Evolutionary conservation across 2,888 invertebrate genomes (phyloP).

Genomic region (Ypsolopha scabrella): DNA sequence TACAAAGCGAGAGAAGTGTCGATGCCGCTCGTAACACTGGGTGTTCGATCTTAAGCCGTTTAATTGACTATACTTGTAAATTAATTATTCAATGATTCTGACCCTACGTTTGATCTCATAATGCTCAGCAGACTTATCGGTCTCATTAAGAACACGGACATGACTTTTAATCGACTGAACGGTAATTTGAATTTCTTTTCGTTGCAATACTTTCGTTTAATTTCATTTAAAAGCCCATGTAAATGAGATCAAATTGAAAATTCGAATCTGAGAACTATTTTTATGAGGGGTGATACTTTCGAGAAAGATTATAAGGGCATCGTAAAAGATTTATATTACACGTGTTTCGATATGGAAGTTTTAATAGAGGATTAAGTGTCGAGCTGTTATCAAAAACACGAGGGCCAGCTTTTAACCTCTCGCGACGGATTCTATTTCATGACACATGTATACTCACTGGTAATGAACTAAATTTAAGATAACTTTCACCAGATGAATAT

Average conservation of each 20-base stretch:
- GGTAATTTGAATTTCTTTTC: conserved; percentile 35
- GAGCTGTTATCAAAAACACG: conserved; percentile 2
- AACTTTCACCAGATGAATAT: conserved; percentile 65
- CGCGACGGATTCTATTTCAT: conserved; percentile 46
- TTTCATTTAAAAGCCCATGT: not conserved
- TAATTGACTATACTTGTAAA: conserved; percentile 62
- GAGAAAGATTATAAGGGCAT: no score
- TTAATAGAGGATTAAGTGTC: not conserved
- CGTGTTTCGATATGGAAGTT: not conserved
- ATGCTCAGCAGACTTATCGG: conserved; percentile 47
- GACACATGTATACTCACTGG: conserved; percentile 17
- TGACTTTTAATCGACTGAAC: conserved; percentile 48
- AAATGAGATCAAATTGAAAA: not conserved
- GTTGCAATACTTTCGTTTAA: conserved; percentile 10
- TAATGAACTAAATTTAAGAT: conserved; percentile 56
- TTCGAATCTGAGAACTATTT: no score
- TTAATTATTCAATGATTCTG: conserved; percentile 55
- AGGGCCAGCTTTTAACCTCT: not conserved
- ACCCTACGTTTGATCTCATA: conserved; percentile 58
- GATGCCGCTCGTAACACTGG: not conserved
- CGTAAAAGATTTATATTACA: no score
- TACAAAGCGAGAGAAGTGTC: not conserved
- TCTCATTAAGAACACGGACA: conserved; percentile 51
- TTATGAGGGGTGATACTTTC: no score
- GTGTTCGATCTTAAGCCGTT: conserved; percentile 25